phyloP scores from a whole-genome alignment of 2,888 invertebrate species.

The Drosophila paranaensis region DNA sequence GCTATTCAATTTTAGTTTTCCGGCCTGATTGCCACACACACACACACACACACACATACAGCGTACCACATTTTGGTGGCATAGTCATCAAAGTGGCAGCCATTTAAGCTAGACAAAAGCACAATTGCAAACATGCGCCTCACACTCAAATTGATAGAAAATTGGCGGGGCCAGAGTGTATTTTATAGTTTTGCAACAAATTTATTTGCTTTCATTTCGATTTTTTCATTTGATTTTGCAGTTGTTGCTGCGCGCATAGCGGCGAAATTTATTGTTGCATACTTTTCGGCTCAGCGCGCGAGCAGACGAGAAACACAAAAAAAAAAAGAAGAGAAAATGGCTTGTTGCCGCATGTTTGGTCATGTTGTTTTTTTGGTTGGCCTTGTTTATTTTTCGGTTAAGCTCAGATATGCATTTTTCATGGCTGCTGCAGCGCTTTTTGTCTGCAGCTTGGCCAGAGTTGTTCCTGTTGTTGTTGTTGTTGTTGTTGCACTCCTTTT shows the following conservation, averaged over 20 bases:
- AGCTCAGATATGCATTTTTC: constrained; percentile 78
- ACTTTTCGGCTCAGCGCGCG: constrained; percentile 76
- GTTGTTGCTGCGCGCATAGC: constrained; percentile 38
- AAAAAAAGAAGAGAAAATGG: constrained; percentile 27
- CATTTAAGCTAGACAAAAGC: constrained; percentile 59
- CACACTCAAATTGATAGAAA: constrained; percentile 70
- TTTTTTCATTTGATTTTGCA: constrained; percentile 5
- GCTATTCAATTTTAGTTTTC: constrained; percentile 37
- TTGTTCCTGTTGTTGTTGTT: constrained; percentile 7
- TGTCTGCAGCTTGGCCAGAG: constrained; percentile 20
- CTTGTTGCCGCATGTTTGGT: constrained; percentile 52
- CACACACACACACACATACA: background rate
- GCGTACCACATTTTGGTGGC: constrained; percentile 14
- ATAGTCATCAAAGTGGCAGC: constrained; percentile 41
- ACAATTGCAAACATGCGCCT: constrained; percentile 55
- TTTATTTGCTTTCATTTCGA: constrained; percentile 45
- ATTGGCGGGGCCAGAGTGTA: constrained; percentile 67
- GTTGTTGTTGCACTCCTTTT: constrained; percentile 44
- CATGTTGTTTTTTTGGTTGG: constrained; percentile 30
- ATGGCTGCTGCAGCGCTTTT: constrained; percentile 51
- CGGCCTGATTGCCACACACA: constrained; percentile 3
- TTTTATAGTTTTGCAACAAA: constrained; percentile 67
- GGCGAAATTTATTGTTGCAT: constrained; percentile 76
- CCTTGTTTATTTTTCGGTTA: constrained; percentile 75
- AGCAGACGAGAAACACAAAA: constrained; percentile 43